A percentile compares a stretch with the other conserved stretches of the same genome.
phyloP scores from a whole-genome alignment of 35 echinoderm and acorn worm species.

The Anneissia japonica region DNA sequence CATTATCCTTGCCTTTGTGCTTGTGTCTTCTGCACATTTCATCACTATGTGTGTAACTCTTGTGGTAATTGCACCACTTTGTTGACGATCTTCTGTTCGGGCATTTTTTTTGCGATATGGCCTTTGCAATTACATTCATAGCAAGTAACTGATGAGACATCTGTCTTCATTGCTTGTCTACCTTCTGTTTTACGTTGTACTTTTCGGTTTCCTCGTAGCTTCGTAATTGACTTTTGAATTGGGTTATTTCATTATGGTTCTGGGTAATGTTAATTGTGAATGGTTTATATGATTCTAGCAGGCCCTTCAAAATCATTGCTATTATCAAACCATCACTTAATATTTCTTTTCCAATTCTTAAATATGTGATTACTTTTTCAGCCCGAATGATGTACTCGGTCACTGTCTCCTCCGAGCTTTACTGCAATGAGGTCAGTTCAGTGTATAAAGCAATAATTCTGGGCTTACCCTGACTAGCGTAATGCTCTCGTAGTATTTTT shows the following conservation, averaged over 20 bases:
- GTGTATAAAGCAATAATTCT: background rate
- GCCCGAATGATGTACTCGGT: background rate
- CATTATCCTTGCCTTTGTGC: background rate
- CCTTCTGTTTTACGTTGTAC: background rate
- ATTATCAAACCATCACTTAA: background rate
- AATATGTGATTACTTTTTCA: background rate
- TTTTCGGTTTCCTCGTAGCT: background rate
- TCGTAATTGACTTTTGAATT: background rate
- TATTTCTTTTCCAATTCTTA: background rate
- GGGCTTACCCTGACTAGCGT: background rate
- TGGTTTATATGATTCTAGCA: background rate
- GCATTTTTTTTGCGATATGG: conserved; percentile 1
- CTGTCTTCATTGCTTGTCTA: conserved; percentile 5
- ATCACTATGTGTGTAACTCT: conserved; percentile 33
- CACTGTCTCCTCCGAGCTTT: background rate
- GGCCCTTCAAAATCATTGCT: background rate
- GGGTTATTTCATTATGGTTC: background rate
- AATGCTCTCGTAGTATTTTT: background rate
- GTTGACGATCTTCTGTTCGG: background rate
- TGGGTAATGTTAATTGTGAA: background rate
- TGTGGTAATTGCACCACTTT: conserved; percentile 33
- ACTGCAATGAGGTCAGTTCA: background rate
- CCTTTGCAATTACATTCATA: conserved; percentile 10
- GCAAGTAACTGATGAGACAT: background rate
- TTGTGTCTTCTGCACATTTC: conserved; percentile 2